Conservation (phyloP, 2,888 invertebrate genomes). For the Cephus runcator region DNA sequence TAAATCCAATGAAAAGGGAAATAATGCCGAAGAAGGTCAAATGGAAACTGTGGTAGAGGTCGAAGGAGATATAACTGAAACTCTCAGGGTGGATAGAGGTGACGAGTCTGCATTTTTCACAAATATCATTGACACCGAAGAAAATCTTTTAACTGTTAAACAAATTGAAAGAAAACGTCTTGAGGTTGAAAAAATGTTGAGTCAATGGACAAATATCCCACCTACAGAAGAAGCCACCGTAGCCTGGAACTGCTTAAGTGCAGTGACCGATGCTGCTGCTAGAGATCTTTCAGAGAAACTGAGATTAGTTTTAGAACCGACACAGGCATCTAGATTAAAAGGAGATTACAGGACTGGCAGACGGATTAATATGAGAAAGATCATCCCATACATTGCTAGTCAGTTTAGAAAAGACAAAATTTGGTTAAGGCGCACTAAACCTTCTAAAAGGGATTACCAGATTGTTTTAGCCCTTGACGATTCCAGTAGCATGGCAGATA, state of each 20-base stretch:
- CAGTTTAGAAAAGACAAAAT: slow-evolving; percentile 99
- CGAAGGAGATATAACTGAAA: slow-evolving; percentile 80
- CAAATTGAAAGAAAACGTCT: slow-evolving; percentile 40
- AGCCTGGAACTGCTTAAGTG: slow-evolving; percentile 74
- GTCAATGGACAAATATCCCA: slow-evolving; percentile 56
- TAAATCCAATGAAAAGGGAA: slow-evolving; percentile 61
- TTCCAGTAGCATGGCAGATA: slow-evolving; percentile 91
- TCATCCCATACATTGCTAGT: slow-evolving; percentile 98
- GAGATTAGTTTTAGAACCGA: slow-evolving; percentile 94
- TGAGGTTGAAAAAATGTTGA: slow-evolving; percentile 52
- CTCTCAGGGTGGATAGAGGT: slow-evolving; percentile 75
- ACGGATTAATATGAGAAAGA: slow-evolving; percentile 97
- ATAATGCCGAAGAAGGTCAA: slow-evolving; percentile 65
- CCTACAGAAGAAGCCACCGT: slow-evolving; percentile 65
- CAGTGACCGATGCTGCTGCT: slow-evolving; percentile 73
- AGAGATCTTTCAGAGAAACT: slow-evolving; percentile 93
- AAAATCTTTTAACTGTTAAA: slow-evolving; percentile 11
- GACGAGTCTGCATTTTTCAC: slow-evolving; percentile 84
- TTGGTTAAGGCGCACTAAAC: slow-evolving; percentile 95
- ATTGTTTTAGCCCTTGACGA: slow-evolving; percentile 97
- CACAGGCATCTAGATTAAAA: slow-evolving; percentile 88
- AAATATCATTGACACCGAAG: slow-evolving; percentile 52
- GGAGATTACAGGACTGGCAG: slow-evolving; percentile 98
- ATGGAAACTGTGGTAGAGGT: slow-evolving; percentile 71
- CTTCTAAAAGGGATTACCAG: slow-evolving; percentile 95